Conservation (phyloP, 2,888 invertebrate species). For the Rosalia funebris region DNA sequence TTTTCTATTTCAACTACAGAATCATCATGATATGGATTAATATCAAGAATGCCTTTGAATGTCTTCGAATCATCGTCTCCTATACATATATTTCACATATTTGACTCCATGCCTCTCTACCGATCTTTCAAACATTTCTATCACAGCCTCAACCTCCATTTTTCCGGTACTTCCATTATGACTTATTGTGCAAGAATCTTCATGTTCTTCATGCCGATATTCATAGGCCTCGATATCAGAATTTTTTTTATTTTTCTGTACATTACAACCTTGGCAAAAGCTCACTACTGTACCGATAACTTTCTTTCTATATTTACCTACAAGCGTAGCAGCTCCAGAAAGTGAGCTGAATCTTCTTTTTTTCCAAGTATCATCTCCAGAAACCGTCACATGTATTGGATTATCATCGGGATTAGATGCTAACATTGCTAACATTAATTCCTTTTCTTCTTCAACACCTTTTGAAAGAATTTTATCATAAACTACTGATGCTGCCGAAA, state of each 20-base stretch:
- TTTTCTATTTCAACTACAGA: not conserved
- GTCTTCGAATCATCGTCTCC: slow-evolving; percentile 40
- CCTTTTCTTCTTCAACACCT: slow-evolving; percentile 7
- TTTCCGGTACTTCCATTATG: no score
- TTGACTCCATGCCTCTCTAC: not conserved
- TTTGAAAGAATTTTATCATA: slow-evolving; percentile 27
- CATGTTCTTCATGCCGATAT: not conserved
- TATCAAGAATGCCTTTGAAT: not conserved
- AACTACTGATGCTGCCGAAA: slow-evolving; percentile 27
- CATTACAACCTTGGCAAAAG: not conserved
- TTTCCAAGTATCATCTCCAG: not conserved
- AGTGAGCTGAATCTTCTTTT: slow-evolving; percentile 9
- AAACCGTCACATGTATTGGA: not conserved
- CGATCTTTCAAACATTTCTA: not conserved
- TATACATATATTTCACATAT: slow-evolving; percentile 34
- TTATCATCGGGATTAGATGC: not conserved
- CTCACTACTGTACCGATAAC: not conserved
- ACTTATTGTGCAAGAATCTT: no score
- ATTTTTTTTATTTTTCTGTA: not conserved
- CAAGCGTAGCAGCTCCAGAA: not conserved
- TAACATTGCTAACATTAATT: not conserved
- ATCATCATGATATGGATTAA: not conserved
- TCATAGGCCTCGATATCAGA: not conserved
- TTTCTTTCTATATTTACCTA: not conserved
- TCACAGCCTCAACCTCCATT: not conserved